phyloP scores from a whole-genome alignment of 1,140 invertebrate genomes.

The Mizuhopecten yessoensis region DNA sequence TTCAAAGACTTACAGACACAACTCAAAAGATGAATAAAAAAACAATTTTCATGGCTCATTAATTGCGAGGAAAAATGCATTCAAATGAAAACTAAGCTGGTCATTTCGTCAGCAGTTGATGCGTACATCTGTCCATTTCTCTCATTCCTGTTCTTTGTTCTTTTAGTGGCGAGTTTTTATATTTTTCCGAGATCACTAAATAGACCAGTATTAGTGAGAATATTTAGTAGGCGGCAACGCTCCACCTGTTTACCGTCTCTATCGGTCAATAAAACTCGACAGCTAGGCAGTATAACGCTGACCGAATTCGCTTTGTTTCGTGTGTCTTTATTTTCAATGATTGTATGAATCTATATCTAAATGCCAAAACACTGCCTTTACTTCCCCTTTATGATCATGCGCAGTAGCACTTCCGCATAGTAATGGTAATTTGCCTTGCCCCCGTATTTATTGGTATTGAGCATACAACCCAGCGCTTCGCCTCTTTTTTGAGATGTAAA shows the following conservation, averaged over 20 bases:
- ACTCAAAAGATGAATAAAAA: not conserved
- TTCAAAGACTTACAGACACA: not conserved
- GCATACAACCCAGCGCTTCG: not conserved
- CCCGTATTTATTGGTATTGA: not conserved
- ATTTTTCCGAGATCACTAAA: constrained; percentile 10
- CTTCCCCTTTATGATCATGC: not conserved
- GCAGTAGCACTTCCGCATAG: not conserved
- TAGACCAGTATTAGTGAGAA: not conserved
- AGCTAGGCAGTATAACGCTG: not conserved
- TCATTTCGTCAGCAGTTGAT: constrained; percentile 7
- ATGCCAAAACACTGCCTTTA: not conserved
- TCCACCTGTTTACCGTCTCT: not conserved
- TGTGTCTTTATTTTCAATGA: not conserved
- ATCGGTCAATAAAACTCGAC: not conserved
- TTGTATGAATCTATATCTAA: not conserved
- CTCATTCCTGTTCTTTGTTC: constrained; percentile 11
- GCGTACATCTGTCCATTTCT: constrained; percentile 6
- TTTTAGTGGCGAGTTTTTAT: not conserved
- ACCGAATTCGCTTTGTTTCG: not conserved
- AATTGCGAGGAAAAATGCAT: not conserved
- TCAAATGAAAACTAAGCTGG: constrained; percentile 16
- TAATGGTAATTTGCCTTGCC: not conserved
- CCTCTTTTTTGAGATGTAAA: not conserved
- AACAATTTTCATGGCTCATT: constrained; percentile 9
- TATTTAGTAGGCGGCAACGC: constrained; percentile 23